Percentiles rank a stretch among this genome's conserved stretches.
Conservation (phyloP, 2,888 invertebrate species). For the Apamea monoglypha region DNA sequence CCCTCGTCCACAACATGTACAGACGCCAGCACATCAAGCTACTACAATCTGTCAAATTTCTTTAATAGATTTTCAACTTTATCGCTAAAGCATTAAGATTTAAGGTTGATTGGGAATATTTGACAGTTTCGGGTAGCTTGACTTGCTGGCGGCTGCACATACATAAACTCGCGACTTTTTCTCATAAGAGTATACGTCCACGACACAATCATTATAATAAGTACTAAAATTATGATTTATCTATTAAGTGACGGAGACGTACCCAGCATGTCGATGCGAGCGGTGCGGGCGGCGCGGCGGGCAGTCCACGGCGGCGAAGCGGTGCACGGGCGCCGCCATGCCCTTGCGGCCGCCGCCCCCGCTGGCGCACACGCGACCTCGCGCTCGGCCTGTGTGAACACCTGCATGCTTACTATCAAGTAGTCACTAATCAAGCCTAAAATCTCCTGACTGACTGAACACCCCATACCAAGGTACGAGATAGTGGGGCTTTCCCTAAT, state of each 20-base stretch:
- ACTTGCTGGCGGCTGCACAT: no score
- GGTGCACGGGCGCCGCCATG: constrained; percentile 93
- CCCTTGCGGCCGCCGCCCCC: constrained; percentile 88
- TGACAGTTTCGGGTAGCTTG: no score
- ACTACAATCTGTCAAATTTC: no score
- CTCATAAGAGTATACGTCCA: background rate
- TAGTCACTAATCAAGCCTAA: background rate
- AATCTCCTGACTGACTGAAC: background rate
- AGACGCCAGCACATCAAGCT: no score
- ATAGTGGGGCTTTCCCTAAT: background rate
- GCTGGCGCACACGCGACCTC: constrained; percentile 81
- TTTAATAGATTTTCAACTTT: no score
- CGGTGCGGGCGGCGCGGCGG: constrained; percentile 88
- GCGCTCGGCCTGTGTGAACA: constrained; percentile 68
- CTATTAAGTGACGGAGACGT: constrained; percentile 11
- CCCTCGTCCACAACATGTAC: background rate
- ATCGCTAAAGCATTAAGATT: no score
- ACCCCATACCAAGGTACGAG: background rate
- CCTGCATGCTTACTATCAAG: constrained; percentile 12
- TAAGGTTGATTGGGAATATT: no score
- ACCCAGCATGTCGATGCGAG: constrained; percentile 79
- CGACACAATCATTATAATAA: no score
- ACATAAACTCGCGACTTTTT: background rate
- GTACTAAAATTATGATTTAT: background rate
- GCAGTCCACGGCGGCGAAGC: constrained; percentile 92